Evolutionary conservation across 2,113 vertebrate genomes (phyloP), one percentile per base, ranked within the genome.

Genomic region (Vireo altiloquus): DNA sequence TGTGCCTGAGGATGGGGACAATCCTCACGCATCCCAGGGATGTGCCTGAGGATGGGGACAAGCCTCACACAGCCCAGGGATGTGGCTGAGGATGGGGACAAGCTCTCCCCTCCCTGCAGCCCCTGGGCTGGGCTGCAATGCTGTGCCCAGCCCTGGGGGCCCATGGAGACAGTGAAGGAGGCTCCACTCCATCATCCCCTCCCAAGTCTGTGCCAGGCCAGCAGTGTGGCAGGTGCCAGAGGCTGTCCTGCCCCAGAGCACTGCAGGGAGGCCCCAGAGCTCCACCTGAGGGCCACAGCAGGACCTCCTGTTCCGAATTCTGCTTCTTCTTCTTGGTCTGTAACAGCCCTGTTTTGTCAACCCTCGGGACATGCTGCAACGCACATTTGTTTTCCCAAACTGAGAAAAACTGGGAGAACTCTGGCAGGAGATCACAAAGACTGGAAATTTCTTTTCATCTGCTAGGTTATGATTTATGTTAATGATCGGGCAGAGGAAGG

Each of bases 401-500:
- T 57, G 90, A 96, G 93, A 89, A 96, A 96, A 93, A 96, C 90
- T 84, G 92, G 92, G 88, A 95, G 95, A 95, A 93, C 92, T 83
- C 93, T 97, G 92, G 95, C 94, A 96, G 92, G 92, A 97, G 92
- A 97, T 96, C 96, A 96, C 93, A 97, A 96, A 86, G 94, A 21
- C 82, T 95, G 85, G 93, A 93, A 94, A 94, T 96, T 95, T 97
- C 96, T 96, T 96, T 96, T 96, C 94, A 96, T 96, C 94, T 93
- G 80, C 95, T 95, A 93, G 92, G 96, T 96, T 97, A 94, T 95
- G 95, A 96, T 97, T 97, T 96, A 97, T 96, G 96, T 93, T 96
- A 94, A 95, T 89, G 92, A 94, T 84, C 92, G 94, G 95, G 94
- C 86, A 93, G 71, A 89, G 92, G 82, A 90, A 93, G 93, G 90